Evolutionary conservation across 2,113 vertebrate species (phyloP), one percentile per base, ranked within the genome.

Genomic region (Ophiodon elongatus): DNA sequence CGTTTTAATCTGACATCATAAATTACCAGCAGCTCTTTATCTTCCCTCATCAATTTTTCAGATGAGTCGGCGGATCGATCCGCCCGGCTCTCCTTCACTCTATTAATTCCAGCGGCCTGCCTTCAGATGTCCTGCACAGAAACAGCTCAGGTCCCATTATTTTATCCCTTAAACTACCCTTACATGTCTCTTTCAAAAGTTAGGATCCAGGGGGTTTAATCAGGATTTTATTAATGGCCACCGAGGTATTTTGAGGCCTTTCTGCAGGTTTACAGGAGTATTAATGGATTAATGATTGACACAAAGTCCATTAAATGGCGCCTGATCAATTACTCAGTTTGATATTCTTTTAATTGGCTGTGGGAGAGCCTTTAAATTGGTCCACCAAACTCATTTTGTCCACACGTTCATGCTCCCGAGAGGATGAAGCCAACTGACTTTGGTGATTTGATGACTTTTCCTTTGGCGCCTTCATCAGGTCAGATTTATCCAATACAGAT

Each of bases 11-110:
- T 68, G 76, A 79, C 71, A 57, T 78, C 86, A 74, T 88, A 73
- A 88, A 83, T 88, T 69, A 80, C 72, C 80, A 74, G 83, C 83
- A 77, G 83, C 80, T 83, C 80, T 89, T 89, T 60, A 89, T 80
- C 73, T 43, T 62, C 56, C 68, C 60, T 85, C 83, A 89, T 89
- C 57, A 85, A 85, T 85, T 65, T 85, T 85, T 86, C 87, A 89
- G 83, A 82, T 23, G 66, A 83, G 87, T 70, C 68, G 33, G 72
- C 10, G 0, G 76, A 86, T 89, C 84, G 68, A 89, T 86, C 45
- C 27, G 19, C 31, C 70, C 33, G 35, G 23, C 31, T 62, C 71
- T 56, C 27, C 76, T 76, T 80, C 52, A 8, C 73, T 89, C 79
- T 82, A 75, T 85, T 85, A 52, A 86, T 89, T 66, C 76, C 52